Base-by-base conservation (phyloP, 2,113 vertebrate species). In the Oncorhynchus tshawytscha region DNA sequence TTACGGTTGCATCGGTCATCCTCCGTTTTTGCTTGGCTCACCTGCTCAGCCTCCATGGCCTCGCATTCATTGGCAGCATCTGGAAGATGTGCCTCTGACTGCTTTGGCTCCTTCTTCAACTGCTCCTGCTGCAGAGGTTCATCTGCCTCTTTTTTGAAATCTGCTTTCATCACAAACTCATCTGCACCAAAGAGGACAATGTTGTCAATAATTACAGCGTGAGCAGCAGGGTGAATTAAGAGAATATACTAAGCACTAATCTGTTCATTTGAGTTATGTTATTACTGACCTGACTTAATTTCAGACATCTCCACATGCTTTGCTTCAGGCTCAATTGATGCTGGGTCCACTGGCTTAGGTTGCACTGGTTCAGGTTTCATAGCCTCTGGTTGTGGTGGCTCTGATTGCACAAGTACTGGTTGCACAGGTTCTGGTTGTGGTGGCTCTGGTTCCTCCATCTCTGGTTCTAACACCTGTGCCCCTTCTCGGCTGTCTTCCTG, bases 1-100 rank as follows among this genome's bases (percentile, higher is more conserved):
- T 96, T 96, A 20, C 94, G 95, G 79, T 92, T 86, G 15, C 7
- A 31, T 27, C 90, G 85, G 9, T 89, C 9, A 80, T 89, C 72
- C 73, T 91, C 90, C 7, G 25, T 29, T 57, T 92, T 34, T 15
- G 31, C 87, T 78, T 66, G 70, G 78, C 89, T 90, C 70, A 88
- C 75, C 12, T 84, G 72, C 1, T 86, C 86, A 8, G 45, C 83
- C 65, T 27, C 25, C 25, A 29, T 3, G 39, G 39, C 9, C 1
- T 76, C 25, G 73, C 7, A 48, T 67, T 48, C 72, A 18, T 0
- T 65, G 39, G 25, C 68, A 3, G 51, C 27, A 1, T 5, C 81
- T 0, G 0, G 20, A 29, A 71, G 78, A 5, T 15, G 51, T 54
- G 15, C 51, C 20, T 31, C 16, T 6, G 71, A 77, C 59, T 92